Evolutionary conservation across 2,888 invertebrate genomes (phyloP).

Genomic region (Ormyrus pomaceus): DNA sequence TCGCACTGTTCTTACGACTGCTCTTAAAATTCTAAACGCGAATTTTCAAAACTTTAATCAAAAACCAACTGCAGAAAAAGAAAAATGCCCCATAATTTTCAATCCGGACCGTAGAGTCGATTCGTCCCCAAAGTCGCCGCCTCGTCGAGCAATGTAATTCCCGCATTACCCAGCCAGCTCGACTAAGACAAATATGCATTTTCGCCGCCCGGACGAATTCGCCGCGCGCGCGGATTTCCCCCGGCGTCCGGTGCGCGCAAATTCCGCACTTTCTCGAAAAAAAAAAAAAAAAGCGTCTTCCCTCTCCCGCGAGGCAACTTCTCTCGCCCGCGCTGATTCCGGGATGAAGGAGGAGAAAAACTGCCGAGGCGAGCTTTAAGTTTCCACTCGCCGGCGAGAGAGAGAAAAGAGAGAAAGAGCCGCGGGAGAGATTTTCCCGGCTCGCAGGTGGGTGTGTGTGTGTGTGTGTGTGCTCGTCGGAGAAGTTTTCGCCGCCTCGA

Average conservation of each 20-base stretch:
- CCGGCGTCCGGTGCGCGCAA: not conserved
- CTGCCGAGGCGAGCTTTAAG: conserved; percentile 9
- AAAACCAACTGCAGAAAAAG: too few relatives aligned
- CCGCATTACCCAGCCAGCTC: conserved; percentile 6
- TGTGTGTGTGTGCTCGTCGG: not conserved
- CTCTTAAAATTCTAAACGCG: too few relatives aligned
- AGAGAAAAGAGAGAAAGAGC: not conserved
- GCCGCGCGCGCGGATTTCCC: not conserved
- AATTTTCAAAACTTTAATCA: too few relatives aligned
- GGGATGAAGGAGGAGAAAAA: not conserved
- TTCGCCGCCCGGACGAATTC: not conserved
- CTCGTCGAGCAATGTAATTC: conserved; percentile 24
- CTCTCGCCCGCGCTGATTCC: not conserved
- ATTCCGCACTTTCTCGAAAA: conserved; percentile 31
- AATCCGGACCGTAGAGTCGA: not conserved
- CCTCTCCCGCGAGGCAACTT: not conserved
- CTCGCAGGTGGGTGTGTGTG: not conserved
- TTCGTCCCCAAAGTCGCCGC: not conserved
- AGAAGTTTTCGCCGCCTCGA: too few relatives aligned
- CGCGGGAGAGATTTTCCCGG: not conserved
- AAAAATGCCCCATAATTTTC: not conserved
- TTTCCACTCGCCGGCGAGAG: not conserved
- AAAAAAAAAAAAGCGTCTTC: not conserved
- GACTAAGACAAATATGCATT: conserved; percentile 32
- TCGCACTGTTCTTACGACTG: too few relatives aligned